Evolutionary conservation across 2,113 vertebrate species (phyloP), one percentile per base, ranked within the genome.

Genomic region (Petrocephalus zakoni): DNA sequence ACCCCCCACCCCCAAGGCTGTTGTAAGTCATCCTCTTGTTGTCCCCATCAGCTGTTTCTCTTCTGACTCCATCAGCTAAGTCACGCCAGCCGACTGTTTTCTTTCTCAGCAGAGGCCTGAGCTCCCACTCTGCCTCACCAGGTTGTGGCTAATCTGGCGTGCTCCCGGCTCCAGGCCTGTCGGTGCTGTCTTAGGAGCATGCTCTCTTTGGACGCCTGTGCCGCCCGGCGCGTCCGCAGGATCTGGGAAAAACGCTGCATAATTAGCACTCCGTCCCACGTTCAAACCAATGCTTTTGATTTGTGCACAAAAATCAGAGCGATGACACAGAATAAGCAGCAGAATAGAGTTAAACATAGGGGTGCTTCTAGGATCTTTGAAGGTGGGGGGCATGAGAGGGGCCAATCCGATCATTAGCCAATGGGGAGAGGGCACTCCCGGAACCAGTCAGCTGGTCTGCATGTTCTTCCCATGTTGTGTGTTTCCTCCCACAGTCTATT

Each of bases 161-260:
- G 92, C 89, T 97, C 97, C 86, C 93, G 92, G 96, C 95, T 96
- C 98, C 98, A 99, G 90, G 97, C 95, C 91, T 96, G 96, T 46
- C 89, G 95, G 90, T 99, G 98, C 88, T 97, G 97, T 88, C 96
- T 96, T 90, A 97, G 91, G 58, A 98, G 91, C 89, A 91, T 95
- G 93, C 94, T 96, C 82, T 97, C 96, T 94, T 96, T 98, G 89
- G 93, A 96, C 82, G 89, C 89, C 93, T 97, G 97, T 93, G 96
- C 97, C 85, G 94, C 93, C 92, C 94, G 94, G 83, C 95, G 88
- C 87, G 93, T 93, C 92, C 95, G 96, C 93, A 95, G 92, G 91
- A 99, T 95, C 98, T 99, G 75, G 86, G 92, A 94, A 91, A 92
- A 47, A 91, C 83, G 53, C n/a, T 87, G 1, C 61, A 8, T 49